Conservation (phyloP, 2,797 vertebrate genomes). For the Pantherophis alleghaniensis region DNA sequence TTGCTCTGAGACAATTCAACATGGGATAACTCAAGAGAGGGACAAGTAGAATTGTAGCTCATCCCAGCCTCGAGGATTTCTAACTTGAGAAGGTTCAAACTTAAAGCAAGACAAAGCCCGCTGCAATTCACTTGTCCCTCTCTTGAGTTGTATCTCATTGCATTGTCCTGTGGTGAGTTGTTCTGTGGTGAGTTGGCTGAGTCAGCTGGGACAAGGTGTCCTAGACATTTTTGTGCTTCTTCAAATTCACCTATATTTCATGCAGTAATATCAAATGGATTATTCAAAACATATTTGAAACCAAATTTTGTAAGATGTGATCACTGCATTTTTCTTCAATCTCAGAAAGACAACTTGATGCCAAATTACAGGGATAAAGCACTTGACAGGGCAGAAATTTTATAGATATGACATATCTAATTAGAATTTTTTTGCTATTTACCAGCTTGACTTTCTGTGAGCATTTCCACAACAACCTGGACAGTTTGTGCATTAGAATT, state of each 20-base stretch:
- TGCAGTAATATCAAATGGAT: not conserved
- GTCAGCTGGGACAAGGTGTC: not conserved
- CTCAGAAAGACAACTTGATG: not conserved
- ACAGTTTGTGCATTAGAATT: conserved; percentile 54
- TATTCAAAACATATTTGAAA: not conserved
- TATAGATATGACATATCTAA: conserved; percentile 13
- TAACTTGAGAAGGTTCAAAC: not conserved
- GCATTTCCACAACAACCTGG: conserved; percentile 57
- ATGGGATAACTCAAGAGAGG: not conserved
- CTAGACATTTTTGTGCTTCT: not conserved
- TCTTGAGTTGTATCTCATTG: not conserved
- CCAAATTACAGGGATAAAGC: not conserved
- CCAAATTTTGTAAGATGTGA: not conserved
- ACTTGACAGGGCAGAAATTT: not conserved
- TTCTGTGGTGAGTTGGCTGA: not conserved
- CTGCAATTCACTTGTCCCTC: not conserved
- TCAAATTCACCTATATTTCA: not conserved
- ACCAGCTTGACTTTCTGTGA: conserved; percentile 62
- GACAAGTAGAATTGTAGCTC: not conserved
- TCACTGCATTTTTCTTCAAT: not conserved
- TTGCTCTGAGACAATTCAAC: not conserved
- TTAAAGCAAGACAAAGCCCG: not conserved
- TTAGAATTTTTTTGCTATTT: conserved; percentile 56
- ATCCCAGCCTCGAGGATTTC: not conserved
- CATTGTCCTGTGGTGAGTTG: not conserved